These are phyloP conservation scores for Apogon hyalosoma DNA, from an alignment of 2,797 vertebrate species.

Conservation along the genomic window DNA sequence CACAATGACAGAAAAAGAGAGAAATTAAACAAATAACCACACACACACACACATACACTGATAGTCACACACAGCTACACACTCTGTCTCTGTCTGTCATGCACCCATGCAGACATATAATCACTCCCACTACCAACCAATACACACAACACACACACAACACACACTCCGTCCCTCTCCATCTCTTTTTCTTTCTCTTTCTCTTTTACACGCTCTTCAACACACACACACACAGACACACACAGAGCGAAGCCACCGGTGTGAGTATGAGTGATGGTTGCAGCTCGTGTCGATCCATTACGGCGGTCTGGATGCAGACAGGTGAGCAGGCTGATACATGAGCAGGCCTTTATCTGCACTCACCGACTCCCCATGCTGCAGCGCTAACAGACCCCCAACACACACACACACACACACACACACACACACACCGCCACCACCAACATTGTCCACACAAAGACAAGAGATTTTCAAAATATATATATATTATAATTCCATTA, in stretches of 20 bases:
- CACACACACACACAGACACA: too few relatives aligned
- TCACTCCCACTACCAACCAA: constrained; percentile 66
- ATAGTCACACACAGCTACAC: constrained; percentile 43
- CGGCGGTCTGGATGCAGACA: constrained; percentile 71
- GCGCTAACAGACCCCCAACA: constrained; percentile 58
- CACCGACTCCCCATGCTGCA: constrained; percentile 70
- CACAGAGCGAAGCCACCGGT: constrained; percentile 37
- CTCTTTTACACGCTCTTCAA: too few relatives aligned
- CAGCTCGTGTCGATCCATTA: constrained; percentile 77
- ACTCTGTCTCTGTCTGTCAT: constrained; percentile 74
- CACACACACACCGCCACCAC: too few relatives aligned
- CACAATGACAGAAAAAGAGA: constrained; percentile 59
- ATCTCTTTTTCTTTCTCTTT: too few relatives aligned
- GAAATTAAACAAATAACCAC: constrained; percentile 44
- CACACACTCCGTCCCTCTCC: constrained; percentile 34
- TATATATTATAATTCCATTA: constrained; percentile 51
- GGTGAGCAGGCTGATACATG: constrained; percentile 83
- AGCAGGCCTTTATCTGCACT: constrained; percentile 79
- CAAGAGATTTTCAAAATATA: constrained; percentile 23
- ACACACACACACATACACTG: constrained; percentile 25
- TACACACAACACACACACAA: constrained; percentile 24
- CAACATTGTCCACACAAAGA: constrained; percentile 33
- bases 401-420: too few relatives aligned
- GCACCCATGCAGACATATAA: constrained; percentile 73
- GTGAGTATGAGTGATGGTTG: constrained; percentile 79